Evolutionary conservation across 1,140 invertebrate species (phyloP).

Genomic region (Hormaphis cornu): DNA sequence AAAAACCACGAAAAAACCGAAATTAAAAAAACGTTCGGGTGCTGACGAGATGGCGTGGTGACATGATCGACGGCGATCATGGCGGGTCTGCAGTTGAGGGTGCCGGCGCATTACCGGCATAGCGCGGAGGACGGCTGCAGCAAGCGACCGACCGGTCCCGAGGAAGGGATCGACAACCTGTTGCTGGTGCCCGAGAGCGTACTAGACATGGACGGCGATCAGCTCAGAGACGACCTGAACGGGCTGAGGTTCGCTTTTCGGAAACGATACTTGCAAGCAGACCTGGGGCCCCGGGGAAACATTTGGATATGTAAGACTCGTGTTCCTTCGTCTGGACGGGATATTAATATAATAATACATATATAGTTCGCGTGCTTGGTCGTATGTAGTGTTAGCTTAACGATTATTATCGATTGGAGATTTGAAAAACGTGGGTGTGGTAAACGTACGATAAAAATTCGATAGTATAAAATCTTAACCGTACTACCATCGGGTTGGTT

Average conservation of each 20-base stretch:
- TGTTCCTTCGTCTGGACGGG: not conserved
- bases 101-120: constrained; percentile 41
- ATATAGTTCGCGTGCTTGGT: no score
- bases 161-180: constrained; percentile 51
- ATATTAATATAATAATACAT: no score
- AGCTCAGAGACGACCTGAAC: constrained; percentile 50
- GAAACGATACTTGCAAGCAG: constrained; percentile 46
- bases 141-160: constrained; percentile 37
- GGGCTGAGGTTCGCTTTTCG: constrained; percentile 48
- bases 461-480: no score
- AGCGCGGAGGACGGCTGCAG: not conserved
- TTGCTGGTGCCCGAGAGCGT: constrained; percentile 52
- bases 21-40: no score
- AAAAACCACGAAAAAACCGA: no score
- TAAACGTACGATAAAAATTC: no score
- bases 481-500: no score
- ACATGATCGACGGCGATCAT: not conserved
- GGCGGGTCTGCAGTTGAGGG: constrained; percentile 45
- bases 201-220: constrained; percentile 51
- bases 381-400: no score
- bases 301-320: constrained; percentile 53
- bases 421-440: no score
- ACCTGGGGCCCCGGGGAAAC: constrained; percentile 46
- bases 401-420: no score
- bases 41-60: not conserved